Evolutionary conservation across 2,888 invertebrate genomes (phyloP).

Genomic region (Sesia bembeciformis): DNA sequence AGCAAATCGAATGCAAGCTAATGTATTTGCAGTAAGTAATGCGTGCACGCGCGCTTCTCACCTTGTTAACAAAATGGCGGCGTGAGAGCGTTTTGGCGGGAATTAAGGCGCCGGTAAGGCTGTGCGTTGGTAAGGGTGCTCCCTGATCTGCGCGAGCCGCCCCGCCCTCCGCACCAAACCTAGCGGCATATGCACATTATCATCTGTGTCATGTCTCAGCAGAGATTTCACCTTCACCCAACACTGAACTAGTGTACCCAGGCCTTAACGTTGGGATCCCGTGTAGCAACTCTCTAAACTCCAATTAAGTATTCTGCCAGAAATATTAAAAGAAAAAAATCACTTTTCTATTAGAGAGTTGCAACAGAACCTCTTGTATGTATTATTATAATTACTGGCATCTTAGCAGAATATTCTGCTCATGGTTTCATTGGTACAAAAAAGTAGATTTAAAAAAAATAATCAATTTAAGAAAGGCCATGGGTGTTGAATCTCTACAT

Average conservation of each 20-base stretch:
- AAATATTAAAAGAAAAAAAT: too few relatives aligned
- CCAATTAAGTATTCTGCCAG: not conserved
- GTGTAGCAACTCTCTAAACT: not conserved
- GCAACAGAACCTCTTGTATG: not conserved
- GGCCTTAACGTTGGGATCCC: not conserved
- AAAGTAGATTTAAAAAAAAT: too few relatives aligned
- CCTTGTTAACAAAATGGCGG: conserved; percentile 73
- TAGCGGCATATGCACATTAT: conserved; percentile 73
- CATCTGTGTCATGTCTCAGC: conserved; percentile 33
- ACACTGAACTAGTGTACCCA: not conserved
- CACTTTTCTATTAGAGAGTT: too few relatives aligned
- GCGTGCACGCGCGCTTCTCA: conserved; percentile 66
- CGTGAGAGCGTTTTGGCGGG: conserved; percentile 65
- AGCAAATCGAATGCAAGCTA: conserved; percentile 24
- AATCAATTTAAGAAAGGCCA: not conserved
- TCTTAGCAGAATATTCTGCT: too few relatives aligned
- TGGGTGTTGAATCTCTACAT: conserved; percentile 22
- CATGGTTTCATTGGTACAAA: too few relatives aligned
- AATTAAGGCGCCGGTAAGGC: conserved; percentile 82
- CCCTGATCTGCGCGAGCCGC: conserved; percentile 91
- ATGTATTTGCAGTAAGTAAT: conserved; percentile 45
- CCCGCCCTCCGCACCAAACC: conserved; percentile 91
- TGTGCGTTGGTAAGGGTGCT: conserved; percentile 98
- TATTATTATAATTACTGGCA: too few relatives aligned
- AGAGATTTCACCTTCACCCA: conserved; percentile 23